These are phyloP conservation scores for Vimba vimba DNA, from an alignment of 2,113 vertebrate species.

Conservation along the genomic window DNA sequence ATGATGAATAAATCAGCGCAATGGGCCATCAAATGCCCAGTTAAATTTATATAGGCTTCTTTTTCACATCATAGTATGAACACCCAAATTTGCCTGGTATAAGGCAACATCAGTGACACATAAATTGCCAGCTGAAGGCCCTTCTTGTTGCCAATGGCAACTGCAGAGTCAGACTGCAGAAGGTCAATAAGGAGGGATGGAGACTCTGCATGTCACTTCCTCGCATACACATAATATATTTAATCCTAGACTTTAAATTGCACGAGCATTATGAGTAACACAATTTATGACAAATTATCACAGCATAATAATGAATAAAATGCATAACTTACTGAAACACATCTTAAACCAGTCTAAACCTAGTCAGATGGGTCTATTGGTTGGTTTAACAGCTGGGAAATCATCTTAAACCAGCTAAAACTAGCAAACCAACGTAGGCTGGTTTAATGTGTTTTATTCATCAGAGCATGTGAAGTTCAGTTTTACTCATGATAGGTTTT, in stretches of 20 bases:
- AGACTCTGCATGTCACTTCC: background rate
- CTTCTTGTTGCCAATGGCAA: constrained; percentile 23
- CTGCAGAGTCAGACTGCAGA: constrained; percentile 25
- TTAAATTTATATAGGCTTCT: background rate
- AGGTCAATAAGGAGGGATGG: constrained; percentile 2
- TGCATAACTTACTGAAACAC: background rate
- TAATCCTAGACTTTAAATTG: background rate
- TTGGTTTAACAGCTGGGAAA: background rate
- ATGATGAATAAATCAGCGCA: background rate
- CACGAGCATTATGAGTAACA: background rate
- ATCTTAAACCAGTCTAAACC: background rate
- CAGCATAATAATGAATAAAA: background rate
- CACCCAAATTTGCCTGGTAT: background rate
- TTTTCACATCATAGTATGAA: background rate
- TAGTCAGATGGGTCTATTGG: background rate
- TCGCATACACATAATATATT: background rate
- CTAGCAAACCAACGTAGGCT: background rate
- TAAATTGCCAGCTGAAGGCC: background rate
- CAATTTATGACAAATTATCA: background rate
- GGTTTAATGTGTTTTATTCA: background rate
- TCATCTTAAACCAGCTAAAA: background rate
- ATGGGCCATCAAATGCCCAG: background rate
- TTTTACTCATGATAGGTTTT: background rate
- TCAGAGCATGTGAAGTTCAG: background rate
- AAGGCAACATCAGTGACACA: background rate